Evolutionary conservation across 2,888 invertebrate species (phyloP), one percentile per base, ranked within the genome.

Genomic region (Drosophila kokeensis): DNA sequence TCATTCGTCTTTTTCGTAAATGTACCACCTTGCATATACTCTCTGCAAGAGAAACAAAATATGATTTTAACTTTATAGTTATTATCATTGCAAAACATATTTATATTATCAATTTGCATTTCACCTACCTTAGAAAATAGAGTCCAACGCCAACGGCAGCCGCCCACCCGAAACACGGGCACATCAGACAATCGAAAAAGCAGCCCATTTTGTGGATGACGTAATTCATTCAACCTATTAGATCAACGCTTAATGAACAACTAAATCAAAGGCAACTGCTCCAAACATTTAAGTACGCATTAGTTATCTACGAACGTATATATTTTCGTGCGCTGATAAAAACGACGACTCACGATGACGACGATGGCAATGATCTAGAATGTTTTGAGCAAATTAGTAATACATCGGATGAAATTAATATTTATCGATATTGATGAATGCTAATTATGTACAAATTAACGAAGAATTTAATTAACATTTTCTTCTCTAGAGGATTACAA

Each of bases 1-100:
- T 95, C 95, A 38, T 92, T 91, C 7, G 94, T 94, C 0, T 92
- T 81, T 42, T 94, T 94, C 65, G 94, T 93, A 89, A 95, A 97
- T 58, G 94, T 93, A 4, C 93, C 89, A 0, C 97, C 97, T 81
- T 96, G 94, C 82, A 93, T 91, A 50, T 88, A 73, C 32, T 91
- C 85, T 52, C 93, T 93, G 36, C 2, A 59, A n/a, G 15, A 29
- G 1, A 11, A 68, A 40, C 10, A 55, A 49, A 27, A 2, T 6
- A 2, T 11, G 8, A 29, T 27, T 11, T 3, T 57, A 1, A 18
- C 5, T 32, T 24, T 24, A 11, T n/a, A 24, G 7, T 24, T 24
- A 24, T 11, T 2, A 38, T 24, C 10, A 13, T 24, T 29, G 10
- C 21, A 4, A 2, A 18, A 13, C 7, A 36, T 30, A 66, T 42